Evolutionary conservation across 2,797 vertebrate genomes (phyloP), one percentile per base, ranked within the genome.

Genomic region (Crocodylus rhombifer): DNA sequence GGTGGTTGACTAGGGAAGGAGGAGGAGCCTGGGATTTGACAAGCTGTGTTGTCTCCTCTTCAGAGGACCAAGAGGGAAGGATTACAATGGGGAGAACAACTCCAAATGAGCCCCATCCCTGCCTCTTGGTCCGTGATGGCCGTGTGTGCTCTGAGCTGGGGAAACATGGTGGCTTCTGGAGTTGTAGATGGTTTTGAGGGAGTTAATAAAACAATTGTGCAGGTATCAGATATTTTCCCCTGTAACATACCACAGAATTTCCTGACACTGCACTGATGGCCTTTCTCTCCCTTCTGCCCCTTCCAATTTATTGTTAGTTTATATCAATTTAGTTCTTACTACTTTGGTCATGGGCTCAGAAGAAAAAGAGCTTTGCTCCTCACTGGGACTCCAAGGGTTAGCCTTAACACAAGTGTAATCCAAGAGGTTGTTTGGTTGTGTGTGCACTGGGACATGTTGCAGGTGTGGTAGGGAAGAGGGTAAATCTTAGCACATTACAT

Each of bases 281-380:
- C 23, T 25, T 23, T 62, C 61, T 62, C 61, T 62, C 10, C 55
- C 82, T 51, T 17, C 57, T 82, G 10, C 74, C 60, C 74, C 14
- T 28, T 65, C 28, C 25, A 0, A 42, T 91, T 89, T 56, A 21
- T 85, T 92, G 93, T 94, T 82, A 63, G 42, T 42, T 42, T 42
- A 42, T 42, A 42, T 42, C 42, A 7, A 42, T 9, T 42, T 9
- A 42, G 42, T 42, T 9, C 42, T 42, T 42, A 42, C 42, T 42
- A 42, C 42, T 42, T 42, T 42, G 42, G 42, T 42, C 42, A 42
- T 42, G 42, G 42, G 42, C 42, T 42, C 42, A 42, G 42, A 42
- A 42, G 7, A 42, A 42, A 42, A 42, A 42, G 42, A 42, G 42
- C 42, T 9, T 42, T 42, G 42, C 42, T 7, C 7, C 42, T 42